Evolutionary conservation across 2,113 vertebrate species (phyloP).

Genomic region (Alethe castanea): DNA sequence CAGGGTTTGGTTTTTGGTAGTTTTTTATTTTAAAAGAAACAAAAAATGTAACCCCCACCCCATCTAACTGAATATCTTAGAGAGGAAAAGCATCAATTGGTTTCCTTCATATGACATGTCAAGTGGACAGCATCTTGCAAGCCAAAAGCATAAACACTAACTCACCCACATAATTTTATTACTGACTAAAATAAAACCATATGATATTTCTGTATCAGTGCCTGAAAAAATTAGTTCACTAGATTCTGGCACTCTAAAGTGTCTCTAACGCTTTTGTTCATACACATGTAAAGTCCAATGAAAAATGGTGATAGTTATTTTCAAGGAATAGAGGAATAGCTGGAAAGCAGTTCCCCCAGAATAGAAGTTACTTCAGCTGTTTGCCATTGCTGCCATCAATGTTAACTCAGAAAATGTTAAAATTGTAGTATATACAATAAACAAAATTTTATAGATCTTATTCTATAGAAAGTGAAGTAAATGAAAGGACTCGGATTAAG

Average conservation of each 20-base stretch:
- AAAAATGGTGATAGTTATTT: conserved; percentile 17
- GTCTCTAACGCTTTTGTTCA: conserved; percentile 19
- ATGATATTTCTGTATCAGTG: conserved; percentile 24
- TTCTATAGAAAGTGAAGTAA: background rate
- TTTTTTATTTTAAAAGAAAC: background rate
- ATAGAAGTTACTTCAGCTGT: conserved; percentile 51
- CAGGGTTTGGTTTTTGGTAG: too few species aligned
- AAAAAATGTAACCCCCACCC: background rate
- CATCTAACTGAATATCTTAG: background rate
- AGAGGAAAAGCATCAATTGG: background rate
- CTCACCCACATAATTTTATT: conserved; percentile 36
- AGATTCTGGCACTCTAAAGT: background rate
- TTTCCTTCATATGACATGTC: conserved; percentile 16
- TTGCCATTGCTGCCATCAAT: conserved; percentile 15
- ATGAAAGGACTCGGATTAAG: background rate
- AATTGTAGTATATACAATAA: background rate
- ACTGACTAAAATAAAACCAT: conserved; percentile 45
- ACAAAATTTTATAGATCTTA: background rate
- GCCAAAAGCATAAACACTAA: conserved; percentile 42
- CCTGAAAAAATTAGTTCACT: conserved; percentile 38
- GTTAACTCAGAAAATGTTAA: conserved; percentile 45
- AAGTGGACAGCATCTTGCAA: conserved; percentile 7
- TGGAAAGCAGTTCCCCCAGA: conserved; percentile 21
- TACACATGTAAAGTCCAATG: background rate
- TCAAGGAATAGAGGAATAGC: conserved; percentile 6